phyloP scores from a whole-genome alignment of 37 sponge, comb jelly and placozoan species.

The Spongilla lacustris region DNA sequence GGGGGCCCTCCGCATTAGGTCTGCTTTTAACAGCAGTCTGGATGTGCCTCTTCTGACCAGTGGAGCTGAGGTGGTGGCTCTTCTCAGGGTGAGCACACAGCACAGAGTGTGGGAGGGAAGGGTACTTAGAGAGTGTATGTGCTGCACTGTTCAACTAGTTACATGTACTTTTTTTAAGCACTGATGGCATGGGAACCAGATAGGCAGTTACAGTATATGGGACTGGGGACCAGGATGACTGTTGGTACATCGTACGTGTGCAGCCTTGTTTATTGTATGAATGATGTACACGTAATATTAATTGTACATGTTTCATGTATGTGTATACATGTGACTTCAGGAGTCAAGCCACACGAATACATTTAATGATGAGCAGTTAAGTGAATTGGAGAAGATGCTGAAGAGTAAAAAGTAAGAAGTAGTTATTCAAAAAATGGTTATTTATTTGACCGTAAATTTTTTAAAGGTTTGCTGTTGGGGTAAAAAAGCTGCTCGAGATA shows the following conservation, averaged over 20 bases:
- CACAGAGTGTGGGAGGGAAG: neutral
- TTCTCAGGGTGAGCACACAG: constrained; percentile 37
- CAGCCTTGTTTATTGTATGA: too few species aligned
- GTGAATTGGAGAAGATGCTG: constrained; percentile 36
- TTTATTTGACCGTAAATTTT: neutral
- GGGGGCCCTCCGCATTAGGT: constrained; percentile 38
- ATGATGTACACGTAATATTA: too few species aligned
- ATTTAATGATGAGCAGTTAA: constrained; percentile 25
- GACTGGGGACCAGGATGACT: too few species aligned
- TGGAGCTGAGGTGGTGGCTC: constrained; percentile 53
- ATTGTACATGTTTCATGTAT: neutral
- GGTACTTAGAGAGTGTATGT: neutral
- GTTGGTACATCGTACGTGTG: too few species aligned
- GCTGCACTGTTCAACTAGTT: neutral
- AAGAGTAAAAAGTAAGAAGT: constrained; percentile 29
- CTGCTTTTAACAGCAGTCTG: constrained; percentile 49
- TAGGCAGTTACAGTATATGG: too few species aligned
- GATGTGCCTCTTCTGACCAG: constrained; percentile 62
- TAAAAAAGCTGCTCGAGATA: constrained; percentile 80
- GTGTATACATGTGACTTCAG: neutral
- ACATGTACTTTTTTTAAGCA: neutral
- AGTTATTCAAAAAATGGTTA: neutral
- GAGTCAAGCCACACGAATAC: constrained; percentile 28
- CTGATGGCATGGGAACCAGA: too few species aligned
- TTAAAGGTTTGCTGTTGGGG: constrained; percentile 60